These are phyloP conservation scores for Lycocerus yunnanus DNA, from an alignment of 2,888 invertebrate genomes.

Conservation along the genomic window DNA sequence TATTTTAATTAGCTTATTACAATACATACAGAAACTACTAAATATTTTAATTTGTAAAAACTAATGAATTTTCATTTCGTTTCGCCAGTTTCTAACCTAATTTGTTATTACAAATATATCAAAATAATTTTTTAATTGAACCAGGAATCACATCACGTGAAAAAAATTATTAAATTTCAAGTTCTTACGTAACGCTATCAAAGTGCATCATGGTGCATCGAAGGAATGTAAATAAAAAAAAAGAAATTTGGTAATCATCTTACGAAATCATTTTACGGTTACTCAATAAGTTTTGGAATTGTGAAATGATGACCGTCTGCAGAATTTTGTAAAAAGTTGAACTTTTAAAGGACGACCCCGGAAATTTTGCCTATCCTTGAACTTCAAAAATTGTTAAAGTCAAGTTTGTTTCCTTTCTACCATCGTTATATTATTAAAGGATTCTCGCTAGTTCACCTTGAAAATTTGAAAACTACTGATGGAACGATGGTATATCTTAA, in stretches of 20 bases:
- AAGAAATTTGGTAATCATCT: not conserved
- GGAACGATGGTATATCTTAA: not conserved
- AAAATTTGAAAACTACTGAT: conserved; percentile 1
- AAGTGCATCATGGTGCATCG: not conserved
- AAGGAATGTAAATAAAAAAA: not conserved
- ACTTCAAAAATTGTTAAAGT: not conserved
- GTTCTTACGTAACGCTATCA: not conserved
- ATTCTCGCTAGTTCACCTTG: conserved; percentile 3
- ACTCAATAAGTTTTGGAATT: not conserved
- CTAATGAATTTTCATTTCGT: not conserved
- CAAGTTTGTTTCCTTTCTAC: conserved; percentile 2
- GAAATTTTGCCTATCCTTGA: not conserved
- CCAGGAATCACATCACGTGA: too few relatives aligned
- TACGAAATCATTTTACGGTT: not conserved
- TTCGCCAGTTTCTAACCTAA: not conserved
- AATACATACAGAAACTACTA: not conserved
- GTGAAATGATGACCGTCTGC: not conserved
- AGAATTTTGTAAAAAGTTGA: not conserved
- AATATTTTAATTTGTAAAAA: not conserved
- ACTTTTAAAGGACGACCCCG: not conserved
- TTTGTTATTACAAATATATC: not conserved
- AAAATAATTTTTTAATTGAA: not conserved
- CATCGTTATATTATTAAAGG: not conserved
- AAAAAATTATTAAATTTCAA: not conserved
- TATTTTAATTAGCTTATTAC: not conserved